Evolutionary conservation across 2,797 vertebrate genomes (phyloP).

Genomic region (Clarias laeviceps): DNA sequence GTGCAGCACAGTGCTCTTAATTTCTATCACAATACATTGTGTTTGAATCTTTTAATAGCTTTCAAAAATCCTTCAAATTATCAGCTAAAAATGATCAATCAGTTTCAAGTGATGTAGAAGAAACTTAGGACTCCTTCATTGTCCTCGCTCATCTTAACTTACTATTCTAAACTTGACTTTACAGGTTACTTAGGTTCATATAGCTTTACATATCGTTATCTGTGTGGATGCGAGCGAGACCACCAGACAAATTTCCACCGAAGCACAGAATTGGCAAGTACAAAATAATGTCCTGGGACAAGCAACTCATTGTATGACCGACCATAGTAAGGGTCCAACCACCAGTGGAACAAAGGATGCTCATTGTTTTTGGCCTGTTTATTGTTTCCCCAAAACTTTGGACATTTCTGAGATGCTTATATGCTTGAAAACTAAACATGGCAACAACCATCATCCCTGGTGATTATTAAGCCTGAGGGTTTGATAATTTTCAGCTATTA

Average conservation of each 20-base stretch:
- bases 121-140: not conserved
- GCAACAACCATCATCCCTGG: not conserved
- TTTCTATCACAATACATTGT: not conserved
- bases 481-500: not conserved
- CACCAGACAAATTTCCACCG: conserved; percentile 24
- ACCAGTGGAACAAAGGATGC: not conserved
- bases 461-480: not conserved
- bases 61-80: not conserved
- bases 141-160: not conserved
- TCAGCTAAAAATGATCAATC: not conserved
- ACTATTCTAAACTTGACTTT: conserved; percentile 30
- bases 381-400: not conserved
- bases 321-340: not conserved
- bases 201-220: conserved; percentile 25
- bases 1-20: not conserved
- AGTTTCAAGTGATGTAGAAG: not conserved
- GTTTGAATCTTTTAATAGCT: not conserved
- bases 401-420: not conserved
- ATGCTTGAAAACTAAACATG: not conserved
- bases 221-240: conserved; percentile 47
- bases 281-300: not conserved
- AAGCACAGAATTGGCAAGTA: conserved; percentile 16
- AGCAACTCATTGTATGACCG: not conserved
- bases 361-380: not conserved
- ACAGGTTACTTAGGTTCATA: conserved; percentile 22